Conservation (phyloP, 2,113 vertebrate species). For the Epinephelus lanceolatus region DNA sequence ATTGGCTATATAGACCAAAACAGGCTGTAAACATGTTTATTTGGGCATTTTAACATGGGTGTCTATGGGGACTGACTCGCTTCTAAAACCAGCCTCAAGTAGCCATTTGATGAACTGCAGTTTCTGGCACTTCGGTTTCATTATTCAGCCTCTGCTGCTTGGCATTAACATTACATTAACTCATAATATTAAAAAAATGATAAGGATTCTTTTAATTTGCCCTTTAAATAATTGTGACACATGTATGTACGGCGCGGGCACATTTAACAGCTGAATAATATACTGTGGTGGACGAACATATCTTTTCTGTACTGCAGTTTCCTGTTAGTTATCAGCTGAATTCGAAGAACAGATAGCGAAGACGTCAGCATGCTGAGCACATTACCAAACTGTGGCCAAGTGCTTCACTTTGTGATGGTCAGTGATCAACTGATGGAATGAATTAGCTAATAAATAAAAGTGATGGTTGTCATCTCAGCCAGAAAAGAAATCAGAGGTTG, state of each 20-base stretch:
- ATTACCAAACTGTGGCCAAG: conserved; percentile 1
- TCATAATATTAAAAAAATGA: too few relatives aligned
- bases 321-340: neutral
- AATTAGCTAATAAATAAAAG: conserved; percentile 9
- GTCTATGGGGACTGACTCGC: too few relatives aligned
- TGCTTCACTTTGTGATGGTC: neutral
- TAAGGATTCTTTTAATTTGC: neutral
- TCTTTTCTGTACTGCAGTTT: neutral
- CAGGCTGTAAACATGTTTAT: too few relatives aligned
- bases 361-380: neutral
- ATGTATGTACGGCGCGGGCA: neutral
- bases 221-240: neutral
- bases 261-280: neutral
- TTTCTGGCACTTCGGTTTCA: too few relatives aligned
- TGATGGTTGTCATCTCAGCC: neutral
- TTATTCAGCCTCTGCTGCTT: too few relatives aligned
- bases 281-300: neutral
- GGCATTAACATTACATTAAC: neutral
- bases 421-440: neutral
- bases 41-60: too few relatives aligned
- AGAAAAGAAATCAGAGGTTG: neutral
- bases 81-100: too few relatives aligned
- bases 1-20: too few relatives aligned
- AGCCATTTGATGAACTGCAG: too few relatives aligned
- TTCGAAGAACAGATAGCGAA: neutral